phyloP scores from a whole-genome alignment of 2,888 invertebrate species.

The Pheosia tremula region DNA sequence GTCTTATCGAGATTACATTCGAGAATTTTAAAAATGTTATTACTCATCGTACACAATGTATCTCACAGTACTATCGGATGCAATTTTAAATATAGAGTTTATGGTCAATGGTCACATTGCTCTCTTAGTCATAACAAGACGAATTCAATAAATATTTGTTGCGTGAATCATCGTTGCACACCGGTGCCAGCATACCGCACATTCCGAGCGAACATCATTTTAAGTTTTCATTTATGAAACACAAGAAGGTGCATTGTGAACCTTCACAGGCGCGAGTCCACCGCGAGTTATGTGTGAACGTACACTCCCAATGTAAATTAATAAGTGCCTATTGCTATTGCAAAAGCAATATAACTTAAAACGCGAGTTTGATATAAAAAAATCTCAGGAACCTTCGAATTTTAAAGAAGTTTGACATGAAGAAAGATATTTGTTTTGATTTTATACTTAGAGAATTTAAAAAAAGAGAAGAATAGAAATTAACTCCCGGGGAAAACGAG shows the following conservation, averaged over 20 bases:
- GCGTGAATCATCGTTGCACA: constrained; percentile 66
- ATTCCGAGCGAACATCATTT: constrained; percentile 22
- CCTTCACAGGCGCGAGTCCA: constrained; percentile 10
- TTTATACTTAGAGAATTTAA: no score
- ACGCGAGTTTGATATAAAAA: neutral
- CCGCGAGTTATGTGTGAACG: neutral
- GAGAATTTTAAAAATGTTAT: constrained; percentile 19
- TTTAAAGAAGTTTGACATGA: neutral
- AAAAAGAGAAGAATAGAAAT: no score
- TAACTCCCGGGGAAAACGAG: no score
- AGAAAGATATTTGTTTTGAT: no score
- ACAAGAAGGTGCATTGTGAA: constrained; percentile 10
- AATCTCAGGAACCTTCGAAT: neutral
- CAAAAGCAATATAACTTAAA: constrained; percentile 9
- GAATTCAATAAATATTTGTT: constrained; percentile 67
- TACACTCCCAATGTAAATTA: neutral
- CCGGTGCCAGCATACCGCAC: constrained; percentile 41
- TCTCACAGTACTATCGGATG: constrained; percentile 43
- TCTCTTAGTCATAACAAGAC: constrained; percentile 73
- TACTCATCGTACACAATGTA: constrained; percentile 35
- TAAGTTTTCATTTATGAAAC: neutral
- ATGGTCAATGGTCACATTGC: constrained; percentile 56
- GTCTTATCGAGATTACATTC: constrained; percentile 2
- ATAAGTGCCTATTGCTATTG: constrained; percentile 8
- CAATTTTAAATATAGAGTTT: constrained; percentile 55